Evolutionary conservation across 2,888 invertebrate genomes (phyloP), one percentile per base, ranked within the genome.

Genomic region (Euplexia lucipara): DNA sequence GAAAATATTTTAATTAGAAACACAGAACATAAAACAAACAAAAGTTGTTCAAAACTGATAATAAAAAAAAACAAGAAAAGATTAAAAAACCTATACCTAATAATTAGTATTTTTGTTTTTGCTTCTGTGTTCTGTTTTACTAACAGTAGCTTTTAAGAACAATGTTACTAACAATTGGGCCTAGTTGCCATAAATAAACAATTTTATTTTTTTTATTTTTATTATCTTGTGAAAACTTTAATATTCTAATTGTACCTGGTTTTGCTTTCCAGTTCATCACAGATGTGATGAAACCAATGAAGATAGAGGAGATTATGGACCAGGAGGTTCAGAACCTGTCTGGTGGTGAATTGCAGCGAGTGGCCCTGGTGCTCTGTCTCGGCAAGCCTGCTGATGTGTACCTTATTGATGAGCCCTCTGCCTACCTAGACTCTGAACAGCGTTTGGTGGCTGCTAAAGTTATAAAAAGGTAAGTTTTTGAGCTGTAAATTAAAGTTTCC

Each of bases 381-480:
- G 99, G 99, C 51, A 99, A 99, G 92, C 99, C 99, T 0, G 99
- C 99, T 0, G 99, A 99, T 93, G 99, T 99, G 4, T 99, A 99
- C 92, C 97, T 99, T 22, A 98, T 99, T 83, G 99, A 99, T 88
- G 99, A 99, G 93, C 99, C 99, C 0, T 99, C 99, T 14, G 99
- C 99, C 48, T 99, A 99, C 93, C 96, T 99, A 73, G 99, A 99
- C 94, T 99, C 99, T 4, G 99, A 99, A 89, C 99, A 99, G 95
- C 99, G 99, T 99, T 96, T 99, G 59, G 99, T 99, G 66, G 99
- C 99, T 70, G 99, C 99, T 82, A 99, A 99, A 96, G 99, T 99
- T 86, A 99, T 99, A 80, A 99, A 99, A 92, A 96, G 99, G 98
- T 98, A 86, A 75, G 64, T 16, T 49, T 42, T 7, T 51, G 56